Percentiles rank a stretch among this genome's conserved stretches.
These are phyloP conservation scores for Homalodisca vitripennis DNA, from an alignment of 1,140 invertebrate species.

Conservation along the genomic window DNA sequence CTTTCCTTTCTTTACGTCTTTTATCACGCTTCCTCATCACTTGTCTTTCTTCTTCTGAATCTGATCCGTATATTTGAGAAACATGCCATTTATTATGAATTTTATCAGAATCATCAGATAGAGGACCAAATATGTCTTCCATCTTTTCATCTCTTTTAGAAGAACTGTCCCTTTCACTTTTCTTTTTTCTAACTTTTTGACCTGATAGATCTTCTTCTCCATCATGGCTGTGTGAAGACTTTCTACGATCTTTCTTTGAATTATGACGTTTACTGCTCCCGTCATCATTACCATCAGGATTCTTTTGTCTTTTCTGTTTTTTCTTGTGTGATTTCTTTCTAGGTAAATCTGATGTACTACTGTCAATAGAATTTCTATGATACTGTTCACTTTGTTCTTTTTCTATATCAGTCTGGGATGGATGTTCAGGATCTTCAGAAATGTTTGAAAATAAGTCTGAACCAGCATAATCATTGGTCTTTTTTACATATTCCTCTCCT, in stretches of 20 bases:
- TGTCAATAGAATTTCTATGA: conserved; percentile 37
- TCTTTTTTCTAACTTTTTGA: conserved; percentile 65
- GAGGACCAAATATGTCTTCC: conserved; percentile 83
- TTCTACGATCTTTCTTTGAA: conserved; percentile 44
- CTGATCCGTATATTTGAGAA: conserved; percentile 46
- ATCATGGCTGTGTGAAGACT: conserved; percentile 40
- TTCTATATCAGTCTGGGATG: conserved; percentile 9
- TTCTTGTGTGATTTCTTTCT: conserved; percentile 76
- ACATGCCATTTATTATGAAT: conserved; percentile 44
- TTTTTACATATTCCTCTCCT: not conserved
- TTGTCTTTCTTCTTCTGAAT: conserved; percentile 46
- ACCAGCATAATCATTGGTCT: conserved; percentile 17
- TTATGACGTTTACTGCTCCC: conserved; percentile 44
- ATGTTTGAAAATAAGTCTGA: conserved; percentile 31
- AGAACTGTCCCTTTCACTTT: conserved; percentile 38
- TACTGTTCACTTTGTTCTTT: conserved; percentile 20
- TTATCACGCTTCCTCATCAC: conserved; percentile 60
- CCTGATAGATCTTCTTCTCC: conserved; percentile 57
- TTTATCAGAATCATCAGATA: conserved; percentile 68
- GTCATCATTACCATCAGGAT: conserved; percentile 44
- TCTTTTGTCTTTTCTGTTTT: conserved; percentile 76
- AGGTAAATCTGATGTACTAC: conserved; percentile 30
- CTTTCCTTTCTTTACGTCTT: conserved; percentile 63
- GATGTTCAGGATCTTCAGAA: conserved; percentile 33
- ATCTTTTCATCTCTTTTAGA: conserved; percentile 69